Evolutionary conservation across 2,113 vertebrate genomes (phyloP).

Genomic region (Hepsetus odoe): DNA sequence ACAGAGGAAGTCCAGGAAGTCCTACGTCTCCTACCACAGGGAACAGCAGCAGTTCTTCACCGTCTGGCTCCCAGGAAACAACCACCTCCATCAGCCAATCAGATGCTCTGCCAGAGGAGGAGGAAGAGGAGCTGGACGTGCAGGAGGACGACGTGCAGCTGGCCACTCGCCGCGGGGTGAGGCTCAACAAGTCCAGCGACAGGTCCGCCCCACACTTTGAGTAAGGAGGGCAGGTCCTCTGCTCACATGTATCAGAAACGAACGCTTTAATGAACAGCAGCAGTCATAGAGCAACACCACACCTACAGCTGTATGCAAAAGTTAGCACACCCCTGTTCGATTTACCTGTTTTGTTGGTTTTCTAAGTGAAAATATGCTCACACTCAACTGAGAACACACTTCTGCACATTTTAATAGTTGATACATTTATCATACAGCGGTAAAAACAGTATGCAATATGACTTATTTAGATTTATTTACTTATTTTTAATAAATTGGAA

Average conservation of each 20-base stretch:
- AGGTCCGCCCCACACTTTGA: constrained; percentile 86
- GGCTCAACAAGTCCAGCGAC: constrained; percentile 89
- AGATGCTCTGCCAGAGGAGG: constrained; percentile 54
- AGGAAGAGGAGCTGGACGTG: constrained; percentile 47
- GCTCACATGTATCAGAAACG: background rate
- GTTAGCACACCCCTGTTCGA: too few species aligned
- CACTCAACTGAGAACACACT: too few species aligned
- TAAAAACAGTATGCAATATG: too few species aligned
- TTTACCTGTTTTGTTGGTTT: too few species aligned
- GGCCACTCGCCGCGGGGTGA: constrained; percentile 87
- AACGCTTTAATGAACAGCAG: background rate
- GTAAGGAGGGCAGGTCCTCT: constrained; percentile 30
- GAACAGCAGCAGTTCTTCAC: constrained; percentile 24
- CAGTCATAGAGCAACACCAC: too few species aligned
- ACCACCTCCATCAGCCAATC: constrained; percentile 37
- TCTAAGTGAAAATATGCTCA: too few species aligned
- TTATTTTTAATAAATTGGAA: too few species aligned
- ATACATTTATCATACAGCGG: too few species aligned
- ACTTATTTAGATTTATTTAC: too few species aligned
- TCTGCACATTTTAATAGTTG: too few species aligned
- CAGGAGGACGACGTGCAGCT: constrained; percentile 85
- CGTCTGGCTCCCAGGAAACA: constrained; percentile 69
- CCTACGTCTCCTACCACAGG: constrained; percentile 25
- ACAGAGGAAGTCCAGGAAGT: constrained; percentile 2
- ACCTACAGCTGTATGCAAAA: too few species aligned